phyloP scores from a whole-genome alignment of 2,888 invertebrate genomes.

The Morinoia aosen region DNA sequence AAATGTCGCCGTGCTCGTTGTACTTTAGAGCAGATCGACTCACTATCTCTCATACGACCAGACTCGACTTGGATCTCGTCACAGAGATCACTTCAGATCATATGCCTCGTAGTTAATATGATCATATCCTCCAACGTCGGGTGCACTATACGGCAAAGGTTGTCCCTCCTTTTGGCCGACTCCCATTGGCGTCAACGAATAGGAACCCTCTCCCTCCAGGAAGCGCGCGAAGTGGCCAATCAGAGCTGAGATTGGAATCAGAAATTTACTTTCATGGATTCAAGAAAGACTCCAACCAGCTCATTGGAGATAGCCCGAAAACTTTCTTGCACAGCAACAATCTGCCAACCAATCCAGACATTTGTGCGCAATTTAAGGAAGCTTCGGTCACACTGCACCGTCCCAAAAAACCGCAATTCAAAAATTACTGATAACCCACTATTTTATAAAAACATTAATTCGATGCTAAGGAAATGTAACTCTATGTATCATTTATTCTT shows the following conservation, averaged over 20 bases:
- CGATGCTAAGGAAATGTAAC: too few relatives aligned
- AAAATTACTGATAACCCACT: background rate
- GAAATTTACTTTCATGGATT: background rate
- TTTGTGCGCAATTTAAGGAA: too few relatives aligned
- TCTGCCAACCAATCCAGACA: background rate
- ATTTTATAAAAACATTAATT: too few relatives aligned
- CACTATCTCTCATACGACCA: too few relatives aligned
- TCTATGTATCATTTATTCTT: background rate
- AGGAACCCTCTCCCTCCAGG: background rate
- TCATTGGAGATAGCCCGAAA: background rate
- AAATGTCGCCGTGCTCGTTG: too few relatives aligned
- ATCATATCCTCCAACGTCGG: background rate
- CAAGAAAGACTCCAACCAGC: background rate
- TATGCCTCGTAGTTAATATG: background rate
- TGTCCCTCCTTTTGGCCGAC: background rate
- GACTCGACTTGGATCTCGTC: background rate
- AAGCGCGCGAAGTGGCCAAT: background rate
- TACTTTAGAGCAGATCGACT: too few relatives aligned
- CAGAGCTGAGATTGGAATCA: background rate
- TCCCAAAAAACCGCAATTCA: background rate
- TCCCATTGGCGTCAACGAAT: background rate
- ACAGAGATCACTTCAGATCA: background rate
- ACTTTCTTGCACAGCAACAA: background rate
- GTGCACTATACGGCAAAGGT: background rate
- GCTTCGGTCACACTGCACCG: background rate